A percentile compares a stretch with the other conserved stretches of the same genome.
phyloP scores from a whole-genome alignment of 2,113 vertebrate species.

The Equus przewalskii region DNA sequence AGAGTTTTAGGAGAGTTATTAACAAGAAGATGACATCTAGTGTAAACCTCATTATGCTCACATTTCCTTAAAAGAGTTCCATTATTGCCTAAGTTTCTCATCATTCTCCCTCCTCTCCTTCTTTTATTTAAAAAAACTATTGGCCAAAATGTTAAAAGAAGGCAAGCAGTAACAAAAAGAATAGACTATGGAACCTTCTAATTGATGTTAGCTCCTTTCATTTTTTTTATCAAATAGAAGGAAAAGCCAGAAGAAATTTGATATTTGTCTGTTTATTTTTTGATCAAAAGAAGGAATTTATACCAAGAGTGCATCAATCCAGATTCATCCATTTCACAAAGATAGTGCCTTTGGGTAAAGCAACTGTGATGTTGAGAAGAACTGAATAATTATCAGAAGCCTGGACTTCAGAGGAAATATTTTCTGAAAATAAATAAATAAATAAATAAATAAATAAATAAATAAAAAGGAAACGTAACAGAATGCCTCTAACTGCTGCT shows the following conservation, averaged over 20 bases:
- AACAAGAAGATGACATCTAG: background rate
- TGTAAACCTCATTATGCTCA: background rate
- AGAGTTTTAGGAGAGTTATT: background rate
- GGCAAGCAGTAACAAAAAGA: background rate
- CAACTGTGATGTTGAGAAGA: slow-evolving; percentile 44
- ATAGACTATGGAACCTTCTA: background rate
- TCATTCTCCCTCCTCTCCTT: background rate
- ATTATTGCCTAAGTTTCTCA: background rate
- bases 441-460: background rate
- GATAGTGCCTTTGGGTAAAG: background rate
- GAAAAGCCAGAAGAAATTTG: background rate
- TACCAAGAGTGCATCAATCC: background rate
- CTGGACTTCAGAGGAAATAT: slow-evolving; percentile 46
- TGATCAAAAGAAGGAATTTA: background rate
- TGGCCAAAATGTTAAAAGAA: background rate
- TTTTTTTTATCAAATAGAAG: background rate
- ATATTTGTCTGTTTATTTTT: background rate
- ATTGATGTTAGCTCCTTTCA: background rate
- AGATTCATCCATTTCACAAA: slow-evolving; percentile 50
- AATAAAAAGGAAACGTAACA: background rate
- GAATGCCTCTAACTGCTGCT: slow-evolving; percentile 27
- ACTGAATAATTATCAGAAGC: background rate
- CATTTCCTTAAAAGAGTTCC: background rate
- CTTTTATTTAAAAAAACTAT: background rate
- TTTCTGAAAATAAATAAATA: slow-evolving; percentile 40